Evolutionary conservation across 2,797 vertebrate species (phyloP).

Genomic region (Uromys caudimaculatus): DNA sequence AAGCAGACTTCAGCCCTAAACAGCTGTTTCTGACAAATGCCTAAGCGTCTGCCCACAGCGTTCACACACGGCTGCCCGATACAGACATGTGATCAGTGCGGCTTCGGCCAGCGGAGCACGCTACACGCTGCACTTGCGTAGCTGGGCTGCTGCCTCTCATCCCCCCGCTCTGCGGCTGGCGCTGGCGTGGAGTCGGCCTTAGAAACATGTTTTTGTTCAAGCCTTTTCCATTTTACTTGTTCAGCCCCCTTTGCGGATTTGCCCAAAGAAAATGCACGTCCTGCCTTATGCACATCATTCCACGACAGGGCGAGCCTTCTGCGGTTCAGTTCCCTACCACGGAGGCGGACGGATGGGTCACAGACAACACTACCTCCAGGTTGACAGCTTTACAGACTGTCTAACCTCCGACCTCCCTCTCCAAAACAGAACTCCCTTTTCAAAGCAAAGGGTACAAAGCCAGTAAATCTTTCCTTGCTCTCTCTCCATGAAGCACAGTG

Average conservation of each 20-base stretch:
- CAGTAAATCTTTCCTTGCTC: neutral
- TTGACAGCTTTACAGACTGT: conserved; percentile 29
- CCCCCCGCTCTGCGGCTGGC: neutral
- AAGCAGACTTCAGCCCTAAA: conserved; percentile 43
- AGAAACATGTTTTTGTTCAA: conserved; percentile 53
- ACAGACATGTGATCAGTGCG: neutral
- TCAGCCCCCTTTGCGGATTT: conserved; percentile 35
- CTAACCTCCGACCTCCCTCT: conserved; percentile 6
- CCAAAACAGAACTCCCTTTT: conserved; percentile 16
- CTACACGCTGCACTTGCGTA: neutral
- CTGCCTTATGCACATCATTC: neutral
- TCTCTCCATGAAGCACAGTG: neutral
- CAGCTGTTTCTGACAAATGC: conserved; percentile 55
- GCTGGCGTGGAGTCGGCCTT: neutral
- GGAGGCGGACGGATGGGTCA: neutral
- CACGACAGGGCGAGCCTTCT: neutral
- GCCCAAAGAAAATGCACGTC: neutral
- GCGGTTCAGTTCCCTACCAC: neutral
- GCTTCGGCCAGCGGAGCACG: no score
- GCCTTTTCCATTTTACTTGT: neutral
- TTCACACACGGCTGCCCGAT: neutral
- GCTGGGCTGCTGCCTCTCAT: neutral
- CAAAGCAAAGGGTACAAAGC: neutral
- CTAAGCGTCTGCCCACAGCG: conserved; percentile 40
- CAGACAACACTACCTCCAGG: neutral